These are phyloP conservation scores for Hassar affinis DNA, from an alignment of 2,113 vertebrate genomes.

Conservation along the genomic window DNA sequence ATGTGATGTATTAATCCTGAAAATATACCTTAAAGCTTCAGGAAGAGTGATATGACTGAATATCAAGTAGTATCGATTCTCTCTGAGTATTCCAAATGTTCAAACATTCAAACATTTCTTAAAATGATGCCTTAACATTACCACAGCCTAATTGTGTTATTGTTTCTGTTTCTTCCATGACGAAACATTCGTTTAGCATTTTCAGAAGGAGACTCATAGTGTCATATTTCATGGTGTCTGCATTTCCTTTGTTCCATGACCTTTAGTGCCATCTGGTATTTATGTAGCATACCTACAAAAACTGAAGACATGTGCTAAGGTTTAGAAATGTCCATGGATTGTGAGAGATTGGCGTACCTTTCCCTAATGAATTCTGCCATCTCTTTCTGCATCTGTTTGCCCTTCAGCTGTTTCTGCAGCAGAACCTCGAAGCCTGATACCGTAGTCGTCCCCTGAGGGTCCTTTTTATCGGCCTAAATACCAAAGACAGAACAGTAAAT, in stretches of 20 bases:
- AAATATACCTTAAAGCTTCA: not conserved
- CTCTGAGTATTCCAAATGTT: not conserved
- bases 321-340: not conserved
- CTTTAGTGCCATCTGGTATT: not conserved
- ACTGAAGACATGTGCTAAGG: not conserved
- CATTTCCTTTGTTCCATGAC: not conserved
- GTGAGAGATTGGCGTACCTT: conserved; percentile 75
- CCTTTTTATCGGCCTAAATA: conserved; percentile 87
- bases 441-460: conserved; percentile 85
- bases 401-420: conserved; percentile 94
- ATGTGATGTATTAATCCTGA: not conserved
- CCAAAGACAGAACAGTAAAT: conserved; percentile 36
- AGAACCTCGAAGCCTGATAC: conserved; percentile 91
- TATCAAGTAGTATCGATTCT: not conserved
- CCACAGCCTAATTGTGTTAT: not conserved
- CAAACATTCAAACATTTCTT: too few relatives aligned
- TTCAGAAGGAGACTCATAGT: not conserved
- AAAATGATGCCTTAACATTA: not conserved
- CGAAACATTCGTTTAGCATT: not conserved
- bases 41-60: not conserved
- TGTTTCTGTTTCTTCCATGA: not conserved
- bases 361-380: conserved; percentile 96
- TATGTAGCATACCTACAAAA: not conserved
- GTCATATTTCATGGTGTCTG: too few relatives aligned
- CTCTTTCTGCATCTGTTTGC: conserved; percentile 98